A percentile compares a stretch with the other conserved stretches of the same genome.
These are phyloP conservation scores for Phoebastria nigripes DNA, from an alignment of 2,797 vertebrate genomes.

Conservation along the genomic window DNA sequence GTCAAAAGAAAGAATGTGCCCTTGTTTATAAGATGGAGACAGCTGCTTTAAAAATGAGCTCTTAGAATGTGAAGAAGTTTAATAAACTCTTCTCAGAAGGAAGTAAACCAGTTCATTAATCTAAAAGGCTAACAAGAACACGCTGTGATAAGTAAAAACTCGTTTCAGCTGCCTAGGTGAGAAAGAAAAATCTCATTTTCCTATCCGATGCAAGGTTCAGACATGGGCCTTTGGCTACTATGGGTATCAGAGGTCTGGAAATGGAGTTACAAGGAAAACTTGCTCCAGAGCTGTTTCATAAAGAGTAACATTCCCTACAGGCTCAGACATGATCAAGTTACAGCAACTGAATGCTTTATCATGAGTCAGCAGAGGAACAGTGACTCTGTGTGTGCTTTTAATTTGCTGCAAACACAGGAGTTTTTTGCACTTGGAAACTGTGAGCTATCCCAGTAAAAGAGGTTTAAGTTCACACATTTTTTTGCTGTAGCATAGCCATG, in stretches of 20 bases:
- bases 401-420: neutral
- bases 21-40: slow-evolving; percentile 40
- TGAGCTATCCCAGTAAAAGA: neutral
- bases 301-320: neutral
- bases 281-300: neutral
- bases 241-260: neutral
- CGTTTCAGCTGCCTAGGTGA: neutral
- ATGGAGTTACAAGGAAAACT: neutral
- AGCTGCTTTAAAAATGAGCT: slow-evolving; percentile 26
- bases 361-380: neutral
- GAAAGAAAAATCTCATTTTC: neutral
- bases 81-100: slow-evolving; percentile 2
- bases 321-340: neutral
- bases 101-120: slow-evolving; percentile 15
- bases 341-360: neutral
- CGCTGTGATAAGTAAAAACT: neutral
- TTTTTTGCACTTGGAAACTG: neutral
- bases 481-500: neutral
- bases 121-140: neutral
- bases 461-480: neutral
- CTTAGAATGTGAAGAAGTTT: slow-evolving; percentile 28
- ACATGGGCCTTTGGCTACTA: neutral
- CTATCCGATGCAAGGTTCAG: neutral
- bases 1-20: slow-evolving; percentile 40
- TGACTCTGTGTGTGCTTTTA: neutral